Base-by-base conservation (phyloP, 2,797 vertebrate genomes). In the Enteromius trimaculatus region DNA sequence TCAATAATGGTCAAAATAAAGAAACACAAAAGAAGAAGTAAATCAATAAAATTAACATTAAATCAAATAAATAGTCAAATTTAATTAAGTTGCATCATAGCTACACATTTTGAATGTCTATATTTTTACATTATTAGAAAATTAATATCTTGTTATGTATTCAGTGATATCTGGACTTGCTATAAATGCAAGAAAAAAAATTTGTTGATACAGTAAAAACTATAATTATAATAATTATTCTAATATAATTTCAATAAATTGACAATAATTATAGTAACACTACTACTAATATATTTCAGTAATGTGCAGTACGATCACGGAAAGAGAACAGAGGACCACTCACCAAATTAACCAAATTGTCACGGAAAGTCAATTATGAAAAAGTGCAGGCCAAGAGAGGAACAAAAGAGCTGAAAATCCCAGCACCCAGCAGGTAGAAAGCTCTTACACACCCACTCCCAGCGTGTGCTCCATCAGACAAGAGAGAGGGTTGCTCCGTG, bases 361-460 rank as follows among this genome's bases (percentile, higher is more conserved):
- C 65, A 77, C 34, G 29, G 9, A 69, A 78, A 70, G 53, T 34
- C 65, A 78, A 78, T 83, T 47, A 77, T 17, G 51, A 70, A 26
- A 70, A 83, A 49, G 65, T 34, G 74, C 37, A 83, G 74, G 51
- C 47, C 74, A 70, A 34, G 39, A 16, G 65, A 17, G 49, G 65
- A 77, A 78, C 64, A 83, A 70, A 83, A 78, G 51, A 78, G 64
- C n/a, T 0, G 21, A 60, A 62, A 70, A 69, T 70, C 74, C 19
- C 51, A 34, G 72, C 21, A 34, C 49, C 29, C 75, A 77, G 75
- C 75, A 82, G 71, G 80, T 76, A 66, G 70, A 75, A 66, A 82
- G 62, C 72, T 77, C 81, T 82, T 58, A 44, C 72, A 77, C n/a
- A 55, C 47, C 72, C 47, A 55, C 72, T 55, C 60, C n/a, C 81